phyloP scores from a whole-genome alignment of 2,113 vertebrate genomes.

The Australoheros scitulus region DNA sequence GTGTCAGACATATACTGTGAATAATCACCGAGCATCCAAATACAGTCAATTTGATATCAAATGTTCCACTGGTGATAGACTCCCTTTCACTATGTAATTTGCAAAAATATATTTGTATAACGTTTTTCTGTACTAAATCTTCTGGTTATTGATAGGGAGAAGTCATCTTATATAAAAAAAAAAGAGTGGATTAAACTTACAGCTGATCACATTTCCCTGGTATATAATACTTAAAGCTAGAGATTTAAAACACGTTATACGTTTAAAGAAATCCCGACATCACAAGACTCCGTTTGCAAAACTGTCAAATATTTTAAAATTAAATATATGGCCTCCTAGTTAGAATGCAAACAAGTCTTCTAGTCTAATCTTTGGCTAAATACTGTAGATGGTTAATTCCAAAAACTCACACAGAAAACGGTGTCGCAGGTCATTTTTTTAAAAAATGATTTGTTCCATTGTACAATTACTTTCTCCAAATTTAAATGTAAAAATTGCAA shows the following conservation, averaged over 20 bases:
- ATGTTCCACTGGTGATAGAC: not conserved
- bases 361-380: slow-evolving; percentile 42
- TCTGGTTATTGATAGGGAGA: not conserved
- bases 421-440: slow-evolving; percentile 64
- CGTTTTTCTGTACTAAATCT: not conserved
- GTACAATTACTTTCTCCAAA: slow-evolving; percentile 14
- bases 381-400: slow-evolving; percentile 27
- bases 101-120: not conserved
- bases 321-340: slow-evolving; percentile 78
- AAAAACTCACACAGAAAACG: slow-evolving; percentile 39
- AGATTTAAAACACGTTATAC: slow-evolving; percentile 1
- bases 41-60: slow-evolving; percentile 48
- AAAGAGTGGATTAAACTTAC: not conserved
- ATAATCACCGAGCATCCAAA: slow-evolving; percentile 45
- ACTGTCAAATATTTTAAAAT: slow-evolving; percentile 47
- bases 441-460: slow-evolving; percentile 74
- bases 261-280: not conserved
- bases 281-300: slow-evolving; percentile 3
- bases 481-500: slow-evolving; percentile 20
- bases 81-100: not conserved
- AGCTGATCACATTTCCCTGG: not conserved
- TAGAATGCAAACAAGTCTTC: slow-evolving; percentile 52
- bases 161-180: not conserved
- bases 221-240: slow-evolving; percentile 4
- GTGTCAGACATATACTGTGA: slow-evolving; percentile 1